Evolutionary conservation across 2,113 vertebrate genomes (phyloP).

Genomic region (Ptyas mucosa): DNA sequence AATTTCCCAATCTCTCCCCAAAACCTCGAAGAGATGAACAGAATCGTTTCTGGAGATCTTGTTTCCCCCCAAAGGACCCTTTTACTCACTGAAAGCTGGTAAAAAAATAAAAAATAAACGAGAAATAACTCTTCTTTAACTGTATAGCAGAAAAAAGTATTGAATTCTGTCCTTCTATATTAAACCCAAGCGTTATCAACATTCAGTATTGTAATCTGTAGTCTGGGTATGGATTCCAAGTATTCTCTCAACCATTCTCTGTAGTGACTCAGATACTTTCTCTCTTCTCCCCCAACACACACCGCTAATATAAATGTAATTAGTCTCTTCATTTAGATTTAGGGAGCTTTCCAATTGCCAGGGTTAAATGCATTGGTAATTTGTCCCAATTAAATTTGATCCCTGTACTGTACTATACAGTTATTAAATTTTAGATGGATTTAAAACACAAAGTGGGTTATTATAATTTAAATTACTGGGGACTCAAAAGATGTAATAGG

Average conservation of each 20-base stretch:
- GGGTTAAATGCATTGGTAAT: slow-evolving; percentile 42
- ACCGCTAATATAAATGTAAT: slow-evolving; percentile 12
- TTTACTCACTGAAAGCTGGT: not conserved
- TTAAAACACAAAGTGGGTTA: not conserved
- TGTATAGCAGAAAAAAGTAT: not conserved
- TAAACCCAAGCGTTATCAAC: too few relatives aligned
- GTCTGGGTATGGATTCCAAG: not conserved
- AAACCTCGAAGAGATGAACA: too few relatives aligned
- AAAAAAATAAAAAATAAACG: not conserved
- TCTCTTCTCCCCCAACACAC: slow-evolving; percentile 46
- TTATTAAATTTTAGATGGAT: slow-evolving; percentile 44
- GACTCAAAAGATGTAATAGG: slow-evolving; percentile 6
- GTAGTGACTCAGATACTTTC: not conserved
- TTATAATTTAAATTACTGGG: not conserved
- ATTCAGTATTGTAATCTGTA: not conserved
- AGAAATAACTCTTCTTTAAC: not conserved
- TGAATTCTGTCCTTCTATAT: not conserved
- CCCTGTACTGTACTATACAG: not conserved
- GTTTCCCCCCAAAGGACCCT: too few relatives aligned
- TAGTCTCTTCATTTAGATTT: slow-evolving; percentile 23
- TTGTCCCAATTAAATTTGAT: slow-evolving; percentile 50
- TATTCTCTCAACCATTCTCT: not conserved
- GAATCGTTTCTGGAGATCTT: too few relatives aligned
- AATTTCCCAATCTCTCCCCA: too few relatives aligned
- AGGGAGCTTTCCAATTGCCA: slow-evolving; percentile 31